Evolutionary conservation across 64 coral and sea anemone species (phyloP).

Genomic region (Acropora tenuis): DNA sequence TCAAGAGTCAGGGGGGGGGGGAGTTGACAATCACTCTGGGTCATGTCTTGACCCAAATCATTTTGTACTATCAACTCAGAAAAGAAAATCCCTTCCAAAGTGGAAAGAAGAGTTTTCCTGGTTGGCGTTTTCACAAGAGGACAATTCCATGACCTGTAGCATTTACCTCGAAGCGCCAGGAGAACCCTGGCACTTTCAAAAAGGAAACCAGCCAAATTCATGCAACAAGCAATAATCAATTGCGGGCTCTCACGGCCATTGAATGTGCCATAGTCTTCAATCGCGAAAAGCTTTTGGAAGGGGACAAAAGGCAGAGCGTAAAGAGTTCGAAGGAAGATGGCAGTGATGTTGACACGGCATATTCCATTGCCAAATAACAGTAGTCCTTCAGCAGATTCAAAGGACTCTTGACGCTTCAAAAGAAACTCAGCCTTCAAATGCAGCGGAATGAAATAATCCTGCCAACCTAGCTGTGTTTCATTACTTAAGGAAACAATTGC

Average conservation of each 20-base stretch:
- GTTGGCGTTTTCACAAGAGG: background rate
- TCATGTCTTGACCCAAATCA: background rate
- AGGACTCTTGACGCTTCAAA: background rate
- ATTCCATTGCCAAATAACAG: background rate
- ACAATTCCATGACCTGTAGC: constrained; percentile 1
- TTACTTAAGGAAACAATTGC: no score
- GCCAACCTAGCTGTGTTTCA: no score
- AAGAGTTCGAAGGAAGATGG: background rate
- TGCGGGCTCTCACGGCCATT: background rate
- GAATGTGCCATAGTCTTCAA: background rate
- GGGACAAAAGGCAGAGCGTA: background rate
- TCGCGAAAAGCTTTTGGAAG: background rate
- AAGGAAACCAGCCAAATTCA: constrained; percentile 9
- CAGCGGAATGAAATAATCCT: no score
- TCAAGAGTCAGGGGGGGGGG: constrained; percentile 10
- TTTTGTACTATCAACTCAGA: background rate
- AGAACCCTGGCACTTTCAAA: background rate
- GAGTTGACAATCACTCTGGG: background rate
- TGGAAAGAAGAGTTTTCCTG: background rate
- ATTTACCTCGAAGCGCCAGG: background rate
- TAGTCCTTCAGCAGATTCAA: background rate
- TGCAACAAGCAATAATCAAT: constrained; percentile 1
- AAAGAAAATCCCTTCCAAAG: no score
- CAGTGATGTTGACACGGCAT: background rate
- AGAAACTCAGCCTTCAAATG: background rate